Evolutionary conservation across 2,888 invertebrate species (phyloP).

Genomic region (Bruchidius siliquastri): DNA sequence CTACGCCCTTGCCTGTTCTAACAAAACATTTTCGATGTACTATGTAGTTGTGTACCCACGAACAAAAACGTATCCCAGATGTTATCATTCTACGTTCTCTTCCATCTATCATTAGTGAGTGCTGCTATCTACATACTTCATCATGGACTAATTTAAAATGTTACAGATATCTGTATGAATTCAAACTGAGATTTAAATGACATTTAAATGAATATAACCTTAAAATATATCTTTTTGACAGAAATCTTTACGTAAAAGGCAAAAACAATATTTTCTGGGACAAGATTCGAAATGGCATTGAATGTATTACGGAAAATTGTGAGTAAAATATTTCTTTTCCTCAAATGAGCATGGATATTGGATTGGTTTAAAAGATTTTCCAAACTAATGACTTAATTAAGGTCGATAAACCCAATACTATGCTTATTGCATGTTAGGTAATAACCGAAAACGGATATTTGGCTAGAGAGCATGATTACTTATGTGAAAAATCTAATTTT

Average conservation of each 20-base stretch:
- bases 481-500: neutral
- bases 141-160: too few species aligned
- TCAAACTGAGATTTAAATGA: neutral
- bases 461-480: neutral
- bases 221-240: neutral
- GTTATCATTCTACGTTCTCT: too few species aligned
- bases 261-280: neutral
- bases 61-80: too few species aligned
- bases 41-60: too few species aligned
- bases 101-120: too few species aligned
- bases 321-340: neutral
- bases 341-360: neutral
- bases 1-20: too few species aligned
- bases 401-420: neutral
- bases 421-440: neutral
- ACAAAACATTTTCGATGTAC: too few species aligned
- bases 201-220: neutral
- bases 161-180: too few species aligned
- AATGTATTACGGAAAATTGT: neutral
- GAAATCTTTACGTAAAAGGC: neutral
- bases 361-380: neutral
- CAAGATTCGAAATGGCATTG: neutral
- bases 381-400: neutral
- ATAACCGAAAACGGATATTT: neutral
- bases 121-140: too few species aligned